Evolutionary conservation across 2,113 vertebrate species (phyloP), one percentile per base, ranked within the genome.

Genomic region (Pterocles gutturalis): DNA sequence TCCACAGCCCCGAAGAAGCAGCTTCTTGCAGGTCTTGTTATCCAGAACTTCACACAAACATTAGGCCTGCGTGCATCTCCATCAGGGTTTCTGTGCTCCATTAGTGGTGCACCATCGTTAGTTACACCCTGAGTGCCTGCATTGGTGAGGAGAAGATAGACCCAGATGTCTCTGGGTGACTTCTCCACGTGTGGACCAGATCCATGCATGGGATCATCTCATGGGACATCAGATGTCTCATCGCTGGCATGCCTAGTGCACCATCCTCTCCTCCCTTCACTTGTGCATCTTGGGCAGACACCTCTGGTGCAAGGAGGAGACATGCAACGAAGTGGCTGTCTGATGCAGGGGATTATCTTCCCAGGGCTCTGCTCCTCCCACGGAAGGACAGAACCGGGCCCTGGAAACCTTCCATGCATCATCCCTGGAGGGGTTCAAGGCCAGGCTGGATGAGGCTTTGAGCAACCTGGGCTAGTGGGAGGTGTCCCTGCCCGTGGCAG

Each of bases 331-430:
- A 60, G 26, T 11, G 20, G 13, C 57, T 89, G 29, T 38, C 46
- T 66, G 36, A 13, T 58, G 61, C 3, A 3, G 12, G 9, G 28
- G 3, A n/a, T 83, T 88, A 21, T 83, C 36, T 83, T 90, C 53
- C 48, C 38, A 48, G 65, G 43, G 14, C 36, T 87, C 67, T 94
- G 58, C 49, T 86, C 46, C 64, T n/a, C n/a, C n/a, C 1, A 1
- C 64, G 20, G 36, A 64, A 43, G 33, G 34, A 38, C 55, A 43
- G 46, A 92, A 73, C 5, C 0, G 0, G 14, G 15, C 22, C 17
- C 21, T 80, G 62, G 13, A 80, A 28, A 80, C 31, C 41, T 83
- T 73, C 51, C n/a, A 46, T 1, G 0, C 11, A 21, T 53, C 46
- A 64, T n/a, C n/a, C n/a, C n/a, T n/a, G n/a, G n/a, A n/a, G n/a